Percentiles rank a stretch among this genome's conserved stretches.
Evolutionary conservation across 2,113 vertebrate species (phyloP).

Genomic region (Plecturocebus donacophilus): DNA sequence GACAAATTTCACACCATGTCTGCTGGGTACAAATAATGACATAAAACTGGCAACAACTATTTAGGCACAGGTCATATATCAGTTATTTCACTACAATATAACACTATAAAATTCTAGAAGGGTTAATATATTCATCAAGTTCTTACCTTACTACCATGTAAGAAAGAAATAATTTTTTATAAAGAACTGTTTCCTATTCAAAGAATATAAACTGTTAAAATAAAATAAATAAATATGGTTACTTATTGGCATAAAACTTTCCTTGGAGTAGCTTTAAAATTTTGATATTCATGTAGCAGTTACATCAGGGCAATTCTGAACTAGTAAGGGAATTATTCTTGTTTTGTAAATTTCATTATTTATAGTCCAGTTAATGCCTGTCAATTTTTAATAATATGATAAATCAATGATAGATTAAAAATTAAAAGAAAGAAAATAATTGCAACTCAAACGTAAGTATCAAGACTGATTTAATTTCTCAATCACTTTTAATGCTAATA

Average conservation of each 20-base stretch:
- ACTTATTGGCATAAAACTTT: conserved; percentile 9
- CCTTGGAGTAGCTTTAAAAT: not conserved
- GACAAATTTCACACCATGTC: not conserved
- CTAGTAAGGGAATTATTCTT: not conserved
- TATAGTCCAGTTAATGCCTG: not conserved
- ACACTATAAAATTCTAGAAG: not conserved
- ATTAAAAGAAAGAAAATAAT: not conserved
- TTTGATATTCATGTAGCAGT: not conserved
- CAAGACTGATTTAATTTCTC: conserved; percentile 30
- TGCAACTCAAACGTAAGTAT: not conserved
- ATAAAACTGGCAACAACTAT: not conserved
- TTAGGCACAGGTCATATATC: not conserved
- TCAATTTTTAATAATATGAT: not conserved
- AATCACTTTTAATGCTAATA: not conserved
- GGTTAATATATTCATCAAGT: not conserved
- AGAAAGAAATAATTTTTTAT: not conserved
- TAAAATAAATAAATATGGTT: conserved; percentile 3
- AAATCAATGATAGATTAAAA: not conserved
- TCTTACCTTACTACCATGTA: not conserved
- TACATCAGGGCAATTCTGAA: not conserved
- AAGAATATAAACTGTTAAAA: not conserved
- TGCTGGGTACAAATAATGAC: not conserved
- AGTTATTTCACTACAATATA: not conserved
- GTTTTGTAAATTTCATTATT: not conserved
- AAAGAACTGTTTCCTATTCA: conserved; percentile 1